These are phyloP conservation scores for Argyresthia albistria DNA, from an alignment of 2,888 invertebrate species.

Conservation along the genomic window DNA sequence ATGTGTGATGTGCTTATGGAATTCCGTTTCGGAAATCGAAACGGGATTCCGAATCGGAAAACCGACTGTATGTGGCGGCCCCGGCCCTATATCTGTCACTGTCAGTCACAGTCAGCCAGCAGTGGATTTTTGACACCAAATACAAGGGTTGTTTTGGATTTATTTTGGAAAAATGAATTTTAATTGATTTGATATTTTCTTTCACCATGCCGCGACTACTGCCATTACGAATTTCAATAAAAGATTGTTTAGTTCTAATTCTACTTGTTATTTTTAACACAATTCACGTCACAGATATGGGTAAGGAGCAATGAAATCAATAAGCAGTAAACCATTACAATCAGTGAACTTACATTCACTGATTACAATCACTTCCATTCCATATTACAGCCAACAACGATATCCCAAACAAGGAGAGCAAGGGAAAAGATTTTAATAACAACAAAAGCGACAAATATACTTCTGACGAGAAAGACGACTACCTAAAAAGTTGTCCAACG, in stretches of 20 bases:
- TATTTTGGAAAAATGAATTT: background rate
- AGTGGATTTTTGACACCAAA: too few relatives aligned
- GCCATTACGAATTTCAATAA: constrained; percentile 45
- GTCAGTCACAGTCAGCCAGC: too few relatives aligned
- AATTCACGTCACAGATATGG: constrained; percentile 60
- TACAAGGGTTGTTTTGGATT: too few relatives aligned
- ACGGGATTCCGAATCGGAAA: too few relatives aligned
- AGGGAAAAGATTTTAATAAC: constrained; percentile 47
- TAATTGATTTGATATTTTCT: background rate
- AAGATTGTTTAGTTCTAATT: constrained; percentile 54
- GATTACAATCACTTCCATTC: background rate
- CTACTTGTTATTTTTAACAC: constrained; percentile 61
- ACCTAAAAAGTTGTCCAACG: constrained; percentile 45
- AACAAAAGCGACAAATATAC: constrained; percentile 46
- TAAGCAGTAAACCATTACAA: background rate
- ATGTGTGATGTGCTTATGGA: too few relatives aligned
- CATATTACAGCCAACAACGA: constrained; percentile 69
- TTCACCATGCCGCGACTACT: constrained; percentile 33
- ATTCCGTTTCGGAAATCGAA: too few relatives aligned
- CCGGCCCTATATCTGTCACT: too few relatives aligned
- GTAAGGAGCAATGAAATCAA: constrained; percentile 25
- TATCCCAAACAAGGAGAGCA: constrained; percentile 63
- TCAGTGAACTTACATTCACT: background rate
- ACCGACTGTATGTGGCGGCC: too few relatives aligned
- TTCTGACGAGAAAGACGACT: constrained; percentile 45